Evolutionary conservation across 2,113 vertebrate genomes (phyloP).

Genomic region (Rhineura floridana): DNA sequence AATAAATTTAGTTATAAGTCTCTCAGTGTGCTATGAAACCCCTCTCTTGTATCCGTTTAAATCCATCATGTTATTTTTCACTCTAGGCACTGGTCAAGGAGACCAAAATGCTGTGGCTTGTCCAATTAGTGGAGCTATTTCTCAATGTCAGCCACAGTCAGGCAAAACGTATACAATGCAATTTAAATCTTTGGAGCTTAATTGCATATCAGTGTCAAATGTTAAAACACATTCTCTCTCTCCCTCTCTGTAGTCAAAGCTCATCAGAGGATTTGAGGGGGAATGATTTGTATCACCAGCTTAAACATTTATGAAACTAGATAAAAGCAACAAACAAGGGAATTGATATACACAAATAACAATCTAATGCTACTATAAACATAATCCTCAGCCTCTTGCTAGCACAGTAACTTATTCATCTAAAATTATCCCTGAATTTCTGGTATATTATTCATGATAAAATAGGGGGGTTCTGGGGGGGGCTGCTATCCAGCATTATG

Average conservation of each 20-base stretch:
- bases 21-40: not conserved
- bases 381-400: slow-evolving; percentile 43
- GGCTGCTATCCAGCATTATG: not conserved
- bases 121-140: slow-evolving; percentile 9
- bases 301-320: slow-evolving; percentile 48
- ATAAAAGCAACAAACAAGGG: slow-evolving; percentile 36
- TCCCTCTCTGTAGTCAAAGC: slow-evolving; percentile 35
- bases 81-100: not conserved
- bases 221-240: slow-evolving; percentile 7
- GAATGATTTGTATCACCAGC: slow-evolving; percentile 27
- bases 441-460: slow-evolving; percentile 43
- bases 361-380: slow-evolving; percentile 31
- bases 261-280: not conserved
- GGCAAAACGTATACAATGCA: not conserved
- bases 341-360: slow-evolving; percentile 41
- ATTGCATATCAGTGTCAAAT: slow-evolving; percentile 47
- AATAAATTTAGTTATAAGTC: rapidly evolving
- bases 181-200: slow-evolving; percentile 28
- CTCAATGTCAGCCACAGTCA: slow-evolving; percentile 4
- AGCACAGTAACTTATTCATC: slow-evolving; percentile 55
- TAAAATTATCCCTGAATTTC: slow-evolving; percentile 45
- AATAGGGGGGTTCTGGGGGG: not conserved
- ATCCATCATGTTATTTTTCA: slow-evolving; percentile 1
- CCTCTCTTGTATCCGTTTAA: rapidly evolving
- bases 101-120: not conserved